Evolutionary conservation across 1,140 invertebrate species (phyloP), one percentile per base, ranked within the genome.

Genomic region (Bicyclus anynana): DNA sequence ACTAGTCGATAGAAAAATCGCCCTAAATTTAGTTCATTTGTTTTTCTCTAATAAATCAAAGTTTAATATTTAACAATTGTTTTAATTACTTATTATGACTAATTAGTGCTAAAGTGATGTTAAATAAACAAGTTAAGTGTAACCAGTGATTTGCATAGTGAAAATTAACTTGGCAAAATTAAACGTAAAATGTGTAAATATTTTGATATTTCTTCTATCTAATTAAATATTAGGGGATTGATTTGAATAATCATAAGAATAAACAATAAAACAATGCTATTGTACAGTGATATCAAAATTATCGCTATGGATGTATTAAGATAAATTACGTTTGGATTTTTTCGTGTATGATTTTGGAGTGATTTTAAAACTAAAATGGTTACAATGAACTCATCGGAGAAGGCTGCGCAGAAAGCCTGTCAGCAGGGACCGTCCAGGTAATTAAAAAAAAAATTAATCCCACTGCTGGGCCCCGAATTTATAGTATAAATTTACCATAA

Each of bases 361-460:
- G 21, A 53, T 33, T 38, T 29, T 16, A 53, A n/a, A 60, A 72
- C 75, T 81, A 88, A 77, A 83, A 90, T 90, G 88, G 88, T 90
- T 75, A 90, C 87, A 66, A 89, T 90, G 87, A 89, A 89, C 58
- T 88, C 87, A 42, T 80, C 81, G 14, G 88, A 89, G 49, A 89
- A 89, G 80, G 74, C 79, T 62, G 77, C 80, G 50, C 80, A 79
- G 59, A 84, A 84, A 69, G 80, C 84, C 68, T 83, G 80, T 74
- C 84, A 88, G 59, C 84, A 87, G 56, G 84, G 84, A 44, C 78
- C 84, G 40, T 87, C 84, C 14, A 85, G 77, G 84, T 84, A 65
- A 48, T 14, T 37, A n/a, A 17, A 7, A n/a, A n/a, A n/a, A n/a
- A n/a, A n/a, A n/a, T n/a, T n/a, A n/a, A n/a, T n/a, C n/a, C n/a